Evolutionary conservation across 2,113 vertebrate genomes (phyloP).

Genomic region (Jaculus jaculus): DNA sequence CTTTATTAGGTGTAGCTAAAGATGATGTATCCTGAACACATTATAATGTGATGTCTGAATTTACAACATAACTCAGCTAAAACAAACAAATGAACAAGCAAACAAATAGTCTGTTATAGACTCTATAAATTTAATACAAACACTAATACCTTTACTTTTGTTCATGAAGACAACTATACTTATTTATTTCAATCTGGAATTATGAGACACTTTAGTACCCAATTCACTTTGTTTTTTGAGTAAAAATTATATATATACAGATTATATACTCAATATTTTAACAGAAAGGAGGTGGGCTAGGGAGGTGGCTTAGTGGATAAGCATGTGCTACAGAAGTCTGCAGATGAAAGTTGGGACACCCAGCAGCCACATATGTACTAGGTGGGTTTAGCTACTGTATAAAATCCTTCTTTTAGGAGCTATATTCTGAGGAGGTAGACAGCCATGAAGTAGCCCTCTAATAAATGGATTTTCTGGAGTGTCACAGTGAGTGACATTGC

Average conservation of each 20-base stretch:
- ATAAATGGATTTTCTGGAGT: background rate
- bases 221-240: background rate
- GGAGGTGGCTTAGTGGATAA: no score
- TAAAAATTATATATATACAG: no score
- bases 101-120: background rate
- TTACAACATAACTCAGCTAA: background rate
- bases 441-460: background rate
- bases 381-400: no score
- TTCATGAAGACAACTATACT: background rate
- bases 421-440: background rate
- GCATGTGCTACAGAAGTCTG: no score
- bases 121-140: background rate
- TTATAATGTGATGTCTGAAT: background rate
- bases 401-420: background rate
- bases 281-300: no score
- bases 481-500: background rate
- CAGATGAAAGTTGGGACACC: no score
- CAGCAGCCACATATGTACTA: no score
- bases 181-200: background rate
- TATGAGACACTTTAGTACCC: background rate
- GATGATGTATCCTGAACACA: background rate
- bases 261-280: no score
- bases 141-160: background rate
- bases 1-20: background rate
- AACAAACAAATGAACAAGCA: background rate